Percentiles rank a stretch among this genome's conserved stretches.
phyloP scores from a whole-genome alignment of 1,140 invertebrate genomes.

The Ceratoteleas bidentatus region DNA sequence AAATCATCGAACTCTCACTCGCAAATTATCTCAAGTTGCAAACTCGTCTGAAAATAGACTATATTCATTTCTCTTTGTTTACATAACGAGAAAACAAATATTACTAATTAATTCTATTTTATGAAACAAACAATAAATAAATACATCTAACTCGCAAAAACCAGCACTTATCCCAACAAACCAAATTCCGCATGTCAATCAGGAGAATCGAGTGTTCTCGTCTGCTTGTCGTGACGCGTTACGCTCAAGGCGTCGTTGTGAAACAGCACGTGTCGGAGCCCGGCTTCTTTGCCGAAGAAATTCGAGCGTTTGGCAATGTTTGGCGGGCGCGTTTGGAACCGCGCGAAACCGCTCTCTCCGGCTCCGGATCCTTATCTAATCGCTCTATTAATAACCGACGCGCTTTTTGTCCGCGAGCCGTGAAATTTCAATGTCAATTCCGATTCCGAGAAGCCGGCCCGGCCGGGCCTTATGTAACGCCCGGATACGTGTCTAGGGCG shows the following conservation, averaged over 20 bases:
- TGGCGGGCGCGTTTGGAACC: slow-evolving; percentile 24
- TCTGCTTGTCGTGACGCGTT: no score
- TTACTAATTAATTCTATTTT: no score
- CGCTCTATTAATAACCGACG: slow-evolving; percentile 31
- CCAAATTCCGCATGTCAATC: no score
- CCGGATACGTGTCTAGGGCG: not conserved
- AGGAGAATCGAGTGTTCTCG: no score
- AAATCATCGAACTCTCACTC: no score
- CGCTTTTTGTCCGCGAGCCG: slow-evolving; percentile 12
- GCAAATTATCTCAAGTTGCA: no score
- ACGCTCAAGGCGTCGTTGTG: slow-evolving; percentile 3
- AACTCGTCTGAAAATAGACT: no score
- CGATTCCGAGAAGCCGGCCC: slow-evolving; percentile 10
- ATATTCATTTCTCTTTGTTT: no score
- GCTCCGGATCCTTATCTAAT: slow-evolving; percentile 37
- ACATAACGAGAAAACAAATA: no score
- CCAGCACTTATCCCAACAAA: no score
- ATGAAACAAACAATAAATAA: no score
- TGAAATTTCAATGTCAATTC: slow-evolving; percentile 46
- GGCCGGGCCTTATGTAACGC: slow-evolving; percentile 20
- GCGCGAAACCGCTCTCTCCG: slow-evolving; percentile 39
- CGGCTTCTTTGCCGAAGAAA: slow-evolving; percentile 34
- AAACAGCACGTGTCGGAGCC: slow-evolving; percentile 16
- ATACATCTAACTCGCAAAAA: no score
- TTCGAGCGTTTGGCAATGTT: slow-evolving; percentile 31